Evolutionary conservation across 2,797 vertebrate genomes (phyloP).

Genomic region (Megaceryle alcyon): DNA sequence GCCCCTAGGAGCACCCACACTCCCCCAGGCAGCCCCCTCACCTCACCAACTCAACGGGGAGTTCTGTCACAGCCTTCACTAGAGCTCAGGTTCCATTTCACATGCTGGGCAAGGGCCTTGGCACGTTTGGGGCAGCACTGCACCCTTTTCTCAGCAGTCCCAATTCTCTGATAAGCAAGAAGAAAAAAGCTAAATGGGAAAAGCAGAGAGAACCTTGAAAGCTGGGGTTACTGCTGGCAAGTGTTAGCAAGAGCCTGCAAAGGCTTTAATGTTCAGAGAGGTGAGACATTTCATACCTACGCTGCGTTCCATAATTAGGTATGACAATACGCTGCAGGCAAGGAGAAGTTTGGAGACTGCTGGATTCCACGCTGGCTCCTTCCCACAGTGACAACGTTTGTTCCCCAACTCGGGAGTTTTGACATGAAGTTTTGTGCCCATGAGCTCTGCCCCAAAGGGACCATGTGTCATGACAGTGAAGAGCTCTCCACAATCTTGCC

Average conservation of each 20-base stretch:
- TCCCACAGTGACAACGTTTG: not conserved
- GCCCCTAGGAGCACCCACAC: not conserved
- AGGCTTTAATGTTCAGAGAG: conserved; percentile 10
- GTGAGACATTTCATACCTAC: not conserved
- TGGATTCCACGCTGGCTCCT: not conserved
- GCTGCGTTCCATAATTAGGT: not conserved
- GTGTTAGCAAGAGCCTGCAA: not conserved
- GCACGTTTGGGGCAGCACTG: not conserved
- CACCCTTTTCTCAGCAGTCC: not conserved
- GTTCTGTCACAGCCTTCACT: rapidly evolving
- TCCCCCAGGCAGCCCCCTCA: rapidly evolving
- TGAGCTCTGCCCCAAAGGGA: conserved; percentile 40
- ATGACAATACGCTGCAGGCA: conserved; percentile 27
- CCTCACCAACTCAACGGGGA: not conserved
- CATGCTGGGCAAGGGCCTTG: rapidly evolving
- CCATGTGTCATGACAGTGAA: not conserved
- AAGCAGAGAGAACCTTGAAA: not conserved
- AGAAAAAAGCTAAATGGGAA: not conserved
- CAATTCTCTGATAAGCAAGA: not conserved
- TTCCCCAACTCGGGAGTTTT: not conserved
- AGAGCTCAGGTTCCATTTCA: not conserved
- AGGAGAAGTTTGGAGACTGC: not conserved
- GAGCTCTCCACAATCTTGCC: not conserved
- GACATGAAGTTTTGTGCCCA: not conserved
- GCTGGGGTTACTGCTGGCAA: not conserved